Conservation (phyloP, 2,797 vertebrate species). For the Anguilla marmorata region DNA sequence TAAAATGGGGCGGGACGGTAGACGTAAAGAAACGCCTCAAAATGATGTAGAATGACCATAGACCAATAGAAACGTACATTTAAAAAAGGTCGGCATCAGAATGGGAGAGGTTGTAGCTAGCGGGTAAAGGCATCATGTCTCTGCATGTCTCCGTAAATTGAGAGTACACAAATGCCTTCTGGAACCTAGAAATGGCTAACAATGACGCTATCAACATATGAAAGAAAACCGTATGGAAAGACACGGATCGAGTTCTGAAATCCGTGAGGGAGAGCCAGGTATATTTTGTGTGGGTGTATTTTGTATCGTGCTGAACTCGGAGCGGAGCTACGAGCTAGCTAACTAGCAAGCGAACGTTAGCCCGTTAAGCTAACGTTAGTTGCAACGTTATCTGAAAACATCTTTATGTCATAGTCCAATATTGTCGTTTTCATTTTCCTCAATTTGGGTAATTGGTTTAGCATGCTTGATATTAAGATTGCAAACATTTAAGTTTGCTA, state of each 20-base stretch:
- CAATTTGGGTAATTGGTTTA: background rate
- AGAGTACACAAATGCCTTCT: slow-evolving; percentile 27
- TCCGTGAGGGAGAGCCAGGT: slow-evolving; percentile 39
- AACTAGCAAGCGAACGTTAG: background rate
- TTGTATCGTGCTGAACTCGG: background rate
- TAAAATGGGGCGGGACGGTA: slow-evolving; percentile 27
- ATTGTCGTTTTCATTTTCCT: background rate
- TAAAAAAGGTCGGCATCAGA: slow-evolving; percentile 48
- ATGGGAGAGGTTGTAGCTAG: slow-evolving; percentile 52
- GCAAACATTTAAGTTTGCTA: background rate
- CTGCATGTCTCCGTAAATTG: slow-evolving; percentile 16
- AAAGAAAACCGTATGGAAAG: slow-evolving; percentile 37
- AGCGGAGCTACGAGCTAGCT: background rate
- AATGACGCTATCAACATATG: slow-evolving; percentile 12
- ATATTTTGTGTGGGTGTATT: slow-evolving; percentile 30
- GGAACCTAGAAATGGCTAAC: slow-evolving; percentile 33
- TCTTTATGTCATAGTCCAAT: background rate
- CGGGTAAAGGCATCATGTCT: slow-evolving; percentile 9
- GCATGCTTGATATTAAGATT: background rate
- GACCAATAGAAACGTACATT: slow-evolving; percentile 45
- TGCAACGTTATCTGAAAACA: background rate
- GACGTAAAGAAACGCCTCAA: background rate
- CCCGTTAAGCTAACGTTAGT: background rate
- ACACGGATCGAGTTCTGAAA: slow-evolving; percentile 15
- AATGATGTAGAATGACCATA: background rate